phyloP scores from a whole-genome alignment of 1,140 invertebrate species.

The Bicyclus anynana region DNA sequence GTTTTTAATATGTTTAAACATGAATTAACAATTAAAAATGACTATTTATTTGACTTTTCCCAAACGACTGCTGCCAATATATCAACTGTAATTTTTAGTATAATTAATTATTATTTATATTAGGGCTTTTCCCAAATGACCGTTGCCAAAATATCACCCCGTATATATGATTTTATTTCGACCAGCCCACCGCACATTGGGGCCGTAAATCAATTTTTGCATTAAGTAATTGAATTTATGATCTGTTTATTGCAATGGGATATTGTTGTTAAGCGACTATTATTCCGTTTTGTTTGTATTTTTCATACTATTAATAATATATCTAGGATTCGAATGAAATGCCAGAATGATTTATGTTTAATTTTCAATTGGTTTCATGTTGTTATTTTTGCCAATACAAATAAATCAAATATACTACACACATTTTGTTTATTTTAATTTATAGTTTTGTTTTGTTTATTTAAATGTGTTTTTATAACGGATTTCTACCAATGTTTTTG shows the following conservation, averaged over 20 bases:
- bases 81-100: too few species aligned
- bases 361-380: background rate
- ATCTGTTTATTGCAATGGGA: slow-evolving; percentile 27
- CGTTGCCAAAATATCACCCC: background rate
- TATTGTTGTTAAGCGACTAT: slow-evolving; percentile 29
- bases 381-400: background rate
- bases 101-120: too few species aligned
- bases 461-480: too few species aligned
- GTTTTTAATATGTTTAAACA: too few species aligned
- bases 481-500: too few species aligned
- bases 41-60: too few species aligned
- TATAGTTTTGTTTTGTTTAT: too few species aligned
- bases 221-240: slow-evolving; percentile 32
- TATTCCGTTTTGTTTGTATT: slow-evolving; percentile 17
- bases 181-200: slow-evolving; percentile 14
- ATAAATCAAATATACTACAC: too few species aligned
- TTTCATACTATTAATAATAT: background rate
- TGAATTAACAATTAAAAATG: too few species aligned
- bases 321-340: slow-evolving; percentile 8
- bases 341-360: background rate
- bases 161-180: slow-evolving; percentile 29
- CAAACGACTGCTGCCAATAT: too few species aligned
- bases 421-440: too few species aligned
- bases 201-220: slow-evolving; percentile 28
- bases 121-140: background rate